phyloP scores from a whole-genome alignment of 2,113 vertebrate genomes.

The Craseonycteris thonglongyai region DNA sequence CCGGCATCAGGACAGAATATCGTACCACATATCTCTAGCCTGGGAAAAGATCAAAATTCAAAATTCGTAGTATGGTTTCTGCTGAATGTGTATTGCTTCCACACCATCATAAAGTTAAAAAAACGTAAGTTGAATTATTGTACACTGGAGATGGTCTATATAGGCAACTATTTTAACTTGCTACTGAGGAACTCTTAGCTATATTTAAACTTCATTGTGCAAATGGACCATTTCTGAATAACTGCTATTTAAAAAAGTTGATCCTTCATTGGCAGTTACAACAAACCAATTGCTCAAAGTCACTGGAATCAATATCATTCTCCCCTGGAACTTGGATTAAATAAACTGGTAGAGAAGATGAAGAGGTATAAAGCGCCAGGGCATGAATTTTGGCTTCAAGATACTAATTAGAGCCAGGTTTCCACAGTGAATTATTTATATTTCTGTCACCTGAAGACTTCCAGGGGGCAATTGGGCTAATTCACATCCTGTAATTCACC shows the following conservation, averaged over 20 bases:
- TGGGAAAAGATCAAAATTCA: background rate
- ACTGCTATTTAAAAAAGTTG: background rate
- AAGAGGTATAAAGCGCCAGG: background rate
- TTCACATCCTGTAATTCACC: slow-evolving; percentile 40
- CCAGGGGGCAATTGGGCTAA: slow-evolving; percentile 37
- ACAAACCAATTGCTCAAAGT: background rate
- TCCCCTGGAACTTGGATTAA: slow-evolving; percentile 14
- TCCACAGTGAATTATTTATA: slow-evolving; percentile 48
- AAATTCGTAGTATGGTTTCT: background rate
- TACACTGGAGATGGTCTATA: background rate
- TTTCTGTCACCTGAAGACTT: slow-evolving; percentile 12
- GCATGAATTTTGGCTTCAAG: background rate
- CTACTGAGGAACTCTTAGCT: background rate
- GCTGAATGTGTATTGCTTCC: background rate
- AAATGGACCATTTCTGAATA: background rate
- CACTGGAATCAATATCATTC: background rate
- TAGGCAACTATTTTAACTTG: background rate
- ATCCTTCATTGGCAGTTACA: background rate
- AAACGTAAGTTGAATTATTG: background rate
- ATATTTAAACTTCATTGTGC: background rate
- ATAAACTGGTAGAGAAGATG: background rate
- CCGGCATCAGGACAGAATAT: background rate
- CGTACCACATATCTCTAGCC: background rate
- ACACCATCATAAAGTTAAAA: background rate
- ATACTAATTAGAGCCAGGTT: slow-evolving; percentile 8